phyloP scores from a whole-genome alignment of 2,113 vertebrate genomes.

The Pelvicachromis taeniatus region DNA sequence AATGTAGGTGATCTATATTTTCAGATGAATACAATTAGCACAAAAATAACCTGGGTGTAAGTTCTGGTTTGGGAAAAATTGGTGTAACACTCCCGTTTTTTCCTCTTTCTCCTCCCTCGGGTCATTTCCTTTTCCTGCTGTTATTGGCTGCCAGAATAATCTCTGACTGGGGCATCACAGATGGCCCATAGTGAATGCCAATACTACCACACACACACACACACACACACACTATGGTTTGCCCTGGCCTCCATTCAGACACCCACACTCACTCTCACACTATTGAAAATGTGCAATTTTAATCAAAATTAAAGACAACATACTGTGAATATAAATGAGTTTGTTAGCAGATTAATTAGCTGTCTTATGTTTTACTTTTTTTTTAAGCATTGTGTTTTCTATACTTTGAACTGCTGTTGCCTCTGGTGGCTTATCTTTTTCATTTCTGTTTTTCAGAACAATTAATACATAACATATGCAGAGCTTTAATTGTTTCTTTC shows the following conservation, averaged over 20 bases:
- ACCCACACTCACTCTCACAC: conserved; percentile 27
- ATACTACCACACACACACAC: conserved; percentile 1
- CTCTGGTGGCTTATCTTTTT: background rate
- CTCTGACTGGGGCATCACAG: conserved; percentile 55
- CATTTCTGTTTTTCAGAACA: background rate
- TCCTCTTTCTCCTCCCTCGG: background rate
- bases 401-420: background rate
- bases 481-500: background rate
- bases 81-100: background rate
- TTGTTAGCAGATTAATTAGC: conserved; percentile 29
- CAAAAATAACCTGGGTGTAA: background rate
- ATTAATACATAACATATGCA: background rate
- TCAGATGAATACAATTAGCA: background rate
- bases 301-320: conserved; percentile 45
- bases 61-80: background rate
- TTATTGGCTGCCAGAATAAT: conserved; percentile 50
- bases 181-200: conserved; percentile 51
- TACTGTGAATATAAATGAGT: conserved; percentile 42
- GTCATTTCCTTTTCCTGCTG: conserved; percentile 55
- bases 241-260: conserved; percentile 2
- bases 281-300: conserved; percentile 24
- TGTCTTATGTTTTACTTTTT: conserved; percentile 17
- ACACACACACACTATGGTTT: background rate
- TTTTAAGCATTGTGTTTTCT: background rate
- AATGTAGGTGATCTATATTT: background rate